Base-by-base conservation (phyloP, 2,113 vertebrate species). In the Pseudorhombus dupliciocellatus region DNA sequence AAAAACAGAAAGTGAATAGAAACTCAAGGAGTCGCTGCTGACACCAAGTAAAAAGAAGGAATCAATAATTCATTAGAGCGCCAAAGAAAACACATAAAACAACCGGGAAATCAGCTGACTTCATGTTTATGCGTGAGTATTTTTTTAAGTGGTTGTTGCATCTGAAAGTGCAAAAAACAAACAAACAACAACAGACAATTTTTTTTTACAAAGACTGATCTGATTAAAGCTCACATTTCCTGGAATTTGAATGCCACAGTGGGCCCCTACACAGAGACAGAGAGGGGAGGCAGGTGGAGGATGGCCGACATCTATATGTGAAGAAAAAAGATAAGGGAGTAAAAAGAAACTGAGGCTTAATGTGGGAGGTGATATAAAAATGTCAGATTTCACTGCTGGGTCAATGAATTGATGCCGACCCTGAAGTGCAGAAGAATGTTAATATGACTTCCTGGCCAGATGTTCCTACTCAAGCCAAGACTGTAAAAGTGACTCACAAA, bases 1-100 rank as follows among this genome's bases (percentile, higher is more conserved):
- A 64, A 79, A 58, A 66, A 58, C 4, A 42, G 2, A 37, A 16
- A 15, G 22, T 3, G 34, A 54, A 22, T n/a, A 50, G 20, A 12
- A 56, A 15, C 78, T 83, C 64, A 76, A 84, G 37, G 56, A 84
- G 75, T 50, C 70, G 67, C 73, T 76, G 83, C 88, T 90, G 91
- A 91, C 87, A 85, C 81, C 74, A 83, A 81, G 84, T 91, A 90
- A 91, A 91, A 84, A 83, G 72, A 80, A 55, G 16, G 79, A 84
- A 93, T 93, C 90, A 93, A 94, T 93, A 94, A 92, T 91, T 88
- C 89, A 94, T 92, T 88, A 91, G 79, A 73, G 64, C 64, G 75
- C 79, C 83, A 85, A 64, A 75, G 83, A 82, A 73, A 77, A 87
- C 75, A 84, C 67, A 82, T 70, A 75, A 88, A 92, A 91, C 79